phyloP scores from a whole-genome alignment of 2,888 invertebrate genomes.

The Odontocolon sp. region DNA sequence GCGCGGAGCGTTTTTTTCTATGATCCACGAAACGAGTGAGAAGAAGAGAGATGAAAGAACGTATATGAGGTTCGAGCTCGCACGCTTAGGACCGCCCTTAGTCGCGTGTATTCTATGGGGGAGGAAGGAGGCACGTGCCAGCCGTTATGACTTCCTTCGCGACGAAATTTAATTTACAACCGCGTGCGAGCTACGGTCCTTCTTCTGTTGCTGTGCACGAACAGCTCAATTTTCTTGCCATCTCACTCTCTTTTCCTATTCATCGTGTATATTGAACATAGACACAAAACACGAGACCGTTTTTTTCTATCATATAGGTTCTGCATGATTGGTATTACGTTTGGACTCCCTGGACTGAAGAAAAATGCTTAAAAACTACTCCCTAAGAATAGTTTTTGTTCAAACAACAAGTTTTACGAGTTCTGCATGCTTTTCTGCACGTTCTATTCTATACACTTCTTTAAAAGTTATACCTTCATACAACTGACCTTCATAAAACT shows the following conservation, averaged over 20 bases:
- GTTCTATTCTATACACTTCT: no score
- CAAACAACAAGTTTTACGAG: no score
- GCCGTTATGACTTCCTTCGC: slow-evolving; percentile 72
- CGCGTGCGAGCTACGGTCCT: slow-evolving; percentile 59
- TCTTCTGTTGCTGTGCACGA: slow-evolving; percentile 14
- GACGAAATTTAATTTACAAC: slow-evolving; percentile 74
- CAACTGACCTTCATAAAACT: no score
- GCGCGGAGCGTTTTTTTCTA: slow-evolving; percentile 49
- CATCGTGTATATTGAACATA: not conserved
- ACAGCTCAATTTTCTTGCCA: slow-evolving; percentile 22
- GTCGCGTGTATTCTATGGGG: slow-evolving; percentile 14
- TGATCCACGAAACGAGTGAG: slow-evolving; percentile 50
- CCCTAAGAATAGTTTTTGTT: no score
- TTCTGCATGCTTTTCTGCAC: no score
- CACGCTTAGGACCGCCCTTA: slow-evolving; percentile 32
- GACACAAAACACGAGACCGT: no score
- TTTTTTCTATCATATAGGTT: not conserved
- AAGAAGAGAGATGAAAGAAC: slow-evolving; percentile 46
- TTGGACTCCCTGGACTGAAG: no score
- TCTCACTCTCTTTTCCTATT: not conserved
- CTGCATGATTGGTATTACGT: no score
- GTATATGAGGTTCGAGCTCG: slow-evolving; percentile 5
- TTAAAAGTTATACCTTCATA: no score
- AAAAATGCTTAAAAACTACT: no score
- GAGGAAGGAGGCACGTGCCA: slow-evolving; percentile 69